phyloP scores from a whole-genome alignment of 1,140 invertebrate species.

The Pteromalus puparum region DNA sequence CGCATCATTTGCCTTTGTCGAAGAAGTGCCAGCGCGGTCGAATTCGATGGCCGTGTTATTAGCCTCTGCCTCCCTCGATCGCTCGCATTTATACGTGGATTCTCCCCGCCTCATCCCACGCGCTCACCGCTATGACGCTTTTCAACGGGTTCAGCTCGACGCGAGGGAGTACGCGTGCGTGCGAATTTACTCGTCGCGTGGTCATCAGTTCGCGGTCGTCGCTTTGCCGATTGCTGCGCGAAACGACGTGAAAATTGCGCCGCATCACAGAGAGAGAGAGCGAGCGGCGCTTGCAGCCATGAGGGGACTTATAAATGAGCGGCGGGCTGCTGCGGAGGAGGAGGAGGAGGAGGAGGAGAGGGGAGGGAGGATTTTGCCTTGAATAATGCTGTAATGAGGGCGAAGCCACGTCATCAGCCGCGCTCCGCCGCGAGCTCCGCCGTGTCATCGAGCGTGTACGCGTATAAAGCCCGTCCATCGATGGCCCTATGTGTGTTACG shows the following conservation, averaged over 20 bases:
- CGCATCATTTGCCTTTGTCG: constrained; percentile 53
- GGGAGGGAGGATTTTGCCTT: background rate
- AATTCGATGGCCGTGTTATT: constrained; percentile 32
- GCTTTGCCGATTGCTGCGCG: constrained; percentile 20
- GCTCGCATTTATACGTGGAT: background rate
- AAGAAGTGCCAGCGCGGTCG: constrained; percentile 20
- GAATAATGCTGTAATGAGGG: constrained; percentile 42
- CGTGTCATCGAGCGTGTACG: constrained; percentile 32
- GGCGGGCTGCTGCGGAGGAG: background rate
- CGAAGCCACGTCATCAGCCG: background rate
- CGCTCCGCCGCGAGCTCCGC: no score
- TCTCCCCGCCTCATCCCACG: background rate
- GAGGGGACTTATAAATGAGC: constrained; percentile 19
- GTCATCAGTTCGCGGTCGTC: constrained; percentile 39
- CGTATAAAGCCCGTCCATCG: background rate
- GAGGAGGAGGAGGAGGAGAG: no score
- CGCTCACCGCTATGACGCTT: background rate
- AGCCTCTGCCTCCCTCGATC: background rate
- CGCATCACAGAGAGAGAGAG: background rate
- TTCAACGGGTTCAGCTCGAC: no score
- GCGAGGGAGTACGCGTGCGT: background rate
- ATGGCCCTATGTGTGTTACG: no score
- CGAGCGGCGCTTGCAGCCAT: background rate
- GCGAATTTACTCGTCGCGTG: background rate
- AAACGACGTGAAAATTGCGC: constrained; percentile 43